Evolutionary conservation across 1,140 invertebrate species (phyloP).

Genomic region (Leguminivora glycinivorella): DNA sequence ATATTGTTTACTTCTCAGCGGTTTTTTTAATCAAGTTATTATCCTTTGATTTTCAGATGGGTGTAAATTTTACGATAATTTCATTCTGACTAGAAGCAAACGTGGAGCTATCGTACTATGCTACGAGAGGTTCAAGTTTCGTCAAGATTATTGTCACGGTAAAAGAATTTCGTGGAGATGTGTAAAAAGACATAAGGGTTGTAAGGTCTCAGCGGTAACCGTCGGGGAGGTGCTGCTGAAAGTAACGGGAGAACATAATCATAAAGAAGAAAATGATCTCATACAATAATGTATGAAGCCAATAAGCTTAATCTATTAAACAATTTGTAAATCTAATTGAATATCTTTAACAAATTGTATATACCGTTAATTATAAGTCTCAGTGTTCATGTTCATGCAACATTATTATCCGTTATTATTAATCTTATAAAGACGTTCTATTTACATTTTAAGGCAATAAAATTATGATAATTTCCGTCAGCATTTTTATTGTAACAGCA

Average conservation of each 20-base stretch:
- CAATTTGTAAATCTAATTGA: neutral
- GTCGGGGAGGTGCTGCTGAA: neutral
- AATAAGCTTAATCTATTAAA: neutral
- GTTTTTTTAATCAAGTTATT: neutral
- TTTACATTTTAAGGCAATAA: slow-evolving; percentile 5
- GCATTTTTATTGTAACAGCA: neutral
- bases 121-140: slow-evolving; percentile 23
- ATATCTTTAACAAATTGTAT: neutral
- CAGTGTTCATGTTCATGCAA: neutral
- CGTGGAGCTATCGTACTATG: slow-evolving; percentile 24
- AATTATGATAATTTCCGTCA: neutral
- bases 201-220: slow-evolving; percentile 12
- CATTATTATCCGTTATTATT: neutral
- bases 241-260: slow-evolving; percentile 12
- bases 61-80: slow-evolving; percentile 10
- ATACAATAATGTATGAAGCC: neutral
- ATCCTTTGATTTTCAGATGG: neutral
- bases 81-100: slow-evolving; percentile 24
- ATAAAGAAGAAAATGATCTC: slow-evolving; percentile 21
- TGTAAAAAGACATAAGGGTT: slow-evolving; percentile 15
- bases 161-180: slow-evolving; percentile 28
- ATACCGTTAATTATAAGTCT: neutral
- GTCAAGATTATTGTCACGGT: slow-evolving; percentile 24
- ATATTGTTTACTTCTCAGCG: neutral
- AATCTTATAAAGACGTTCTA: slow-evolving; percentile 11